A percentile compares a stretch with the other conserved stretches of the same genome.
Evolutionary conservation across 2,797 vertebrate genomes (phyloP).

Genomic region (Gadopsis marmoratus): DNA sequence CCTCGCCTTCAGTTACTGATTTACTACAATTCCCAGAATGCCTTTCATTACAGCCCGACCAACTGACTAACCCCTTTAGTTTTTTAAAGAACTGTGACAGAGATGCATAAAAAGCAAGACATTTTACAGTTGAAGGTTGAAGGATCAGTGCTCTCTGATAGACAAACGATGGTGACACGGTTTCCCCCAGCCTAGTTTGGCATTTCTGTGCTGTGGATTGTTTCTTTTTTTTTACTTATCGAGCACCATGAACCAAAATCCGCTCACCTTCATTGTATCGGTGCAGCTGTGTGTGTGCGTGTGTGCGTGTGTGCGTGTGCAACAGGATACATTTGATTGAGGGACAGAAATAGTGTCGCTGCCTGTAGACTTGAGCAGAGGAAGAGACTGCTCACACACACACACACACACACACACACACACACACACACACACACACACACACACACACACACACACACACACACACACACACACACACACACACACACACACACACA

Average conservation of each 20-base stretch:
- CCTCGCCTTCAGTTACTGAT: background rate
- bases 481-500: too few species aligned
- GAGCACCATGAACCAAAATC: background rate
- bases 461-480: too few species aligned
- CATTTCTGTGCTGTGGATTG: background rate
- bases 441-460: too few species aligned
- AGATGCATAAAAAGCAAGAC: background rate
- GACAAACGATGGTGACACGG: too few species aligned
- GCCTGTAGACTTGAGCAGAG: constrained; percentile 46
- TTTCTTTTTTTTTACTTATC: background rate
- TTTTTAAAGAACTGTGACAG: too few species aligned
- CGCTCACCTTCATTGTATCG: background rate
- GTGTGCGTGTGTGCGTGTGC: constrained; percentile 21
- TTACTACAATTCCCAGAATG: constrained; percentile 1
- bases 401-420: constrained; percentile 36
- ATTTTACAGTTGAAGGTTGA: background rate
- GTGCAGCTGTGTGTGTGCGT: background rate
- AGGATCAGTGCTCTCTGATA: too few species aligned
- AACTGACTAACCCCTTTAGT: too few species aligned
- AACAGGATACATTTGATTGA: constrained; percentile 71
- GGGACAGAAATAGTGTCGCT: constrained; percentile 69
- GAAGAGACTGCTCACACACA: constrained; percentile 18
- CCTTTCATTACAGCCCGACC: background rate
- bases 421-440: constrained; percentile 31
- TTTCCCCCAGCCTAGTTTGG: background rate